Evolutionary conservation across 2,888 invertebrate species (phyloP), one percentile per base, ranked within the genome.

Genomic region (Myopa tessellatipennis): DNA sequence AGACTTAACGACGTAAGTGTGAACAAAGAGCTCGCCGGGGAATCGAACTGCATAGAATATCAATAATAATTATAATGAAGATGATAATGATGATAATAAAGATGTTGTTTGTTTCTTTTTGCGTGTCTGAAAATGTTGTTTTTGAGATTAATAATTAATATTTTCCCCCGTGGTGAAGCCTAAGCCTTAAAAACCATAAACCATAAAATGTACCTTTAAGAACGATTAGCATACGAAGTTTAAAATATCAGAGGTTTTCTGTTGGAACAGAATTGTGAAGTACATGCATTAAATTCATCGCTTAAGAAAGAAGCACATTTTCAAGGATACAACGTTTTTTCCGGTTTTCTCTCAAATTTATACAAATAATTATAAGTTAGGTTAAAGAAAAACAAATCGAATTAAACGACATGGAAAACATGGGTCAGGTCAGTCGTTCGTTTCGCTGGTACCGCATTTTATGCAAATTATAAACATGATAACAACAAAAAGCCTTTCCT

Each of bases 271-370:
- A 65, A 38, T 26, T 10, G 36, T 34, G 34, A 36, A n/a, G 26
- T 63, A 63, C 14, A 63, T 12, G 63, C 63, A 16, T 26, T 63
- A 34, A 63, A 63, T 18, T 26, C 34, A 63, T 63, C 63, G 36
- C 34, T 63, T 36, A 63, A 16, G 18, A 63, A 12, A 36, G 10
- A 36, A 10, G 34, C 12, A 14, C 1, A 34, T 63, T 63, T 26
- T 10, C 0, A 8, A 45, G 7, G 10, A 40, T 40, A 8, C 5
- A 40, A 45, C 6, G 7, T 10, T 45, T 45, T 45, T 45, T 45
- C 10, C 45, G 10, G 2, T 16, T 10, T 55, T 16, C 60, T 60
- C 4, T 60, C 2, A 60, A 60, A 8, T 3, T 2, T 18, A 60
- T 60, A 12, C 26, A 26, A 60, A 60, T 26, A 60, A 60, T n/a